Evolutionary conservation across 53 echinoderm and acorn worm genomes (phyloP), one percentile per base, ranked within the genome.

Genomic region (Echinometra lucunter): DNA sequence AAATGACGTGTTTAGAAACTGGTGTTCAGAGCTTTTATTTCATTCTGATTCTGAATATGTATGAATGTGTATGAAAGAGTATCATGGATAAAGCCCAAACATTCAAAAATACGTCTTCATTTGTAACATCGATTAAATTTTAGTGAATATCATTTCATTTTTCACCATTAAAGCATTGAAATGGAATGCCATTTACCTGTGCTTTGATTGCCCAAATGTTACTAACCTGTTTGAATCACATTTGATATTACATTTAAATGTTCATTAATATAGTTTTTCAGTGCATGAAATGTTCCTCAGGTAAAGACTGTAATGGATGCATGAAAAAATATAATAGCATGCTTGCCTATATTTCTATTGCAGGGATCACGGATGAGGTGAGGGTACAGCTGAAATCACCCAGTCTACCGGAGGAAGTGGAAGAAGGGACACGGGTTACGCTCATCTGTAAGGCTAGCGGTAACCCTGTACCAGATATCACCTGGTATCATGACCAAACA

Each of bases 351-450:
- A 10, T 44, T 91, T 25, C 23, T 42, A 66, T 91, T 69, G 35
- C 85, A 94, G 94, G 94, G 94, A 63, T 94, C 60, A 30, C 4
- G 4, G 35, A 55, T 16, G 94, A 94, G 25, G 85, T 85, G 16
- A 16, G 94, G 85, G 94, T 94, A 37, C 94, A 94, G 85, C 63
- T 94, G 40, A 94, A 83, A n/a, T 63, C 63, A 32, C 94, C 94
- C 60, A 60, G 63, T 82, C 38, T 82, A 42, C 58, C 82, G 45
- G 94, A 82, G 42, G 94, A 83, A 13, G 85, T 94, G 37, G 94
- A 85, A 82, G 94, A 94, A 63, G 94, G 94, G 63, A 85, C n/a
- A 40, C 40, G 66, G 58, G 94, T 94, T n/a, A 94, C 85, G 44
- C 82, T 94, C 37, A 44, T 85, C 40, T 94, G 94, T 44, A 94